Conservation (phyloP, 2,888 invertebrate genomes). For the Orthonychiurus folsomi region DNA sequence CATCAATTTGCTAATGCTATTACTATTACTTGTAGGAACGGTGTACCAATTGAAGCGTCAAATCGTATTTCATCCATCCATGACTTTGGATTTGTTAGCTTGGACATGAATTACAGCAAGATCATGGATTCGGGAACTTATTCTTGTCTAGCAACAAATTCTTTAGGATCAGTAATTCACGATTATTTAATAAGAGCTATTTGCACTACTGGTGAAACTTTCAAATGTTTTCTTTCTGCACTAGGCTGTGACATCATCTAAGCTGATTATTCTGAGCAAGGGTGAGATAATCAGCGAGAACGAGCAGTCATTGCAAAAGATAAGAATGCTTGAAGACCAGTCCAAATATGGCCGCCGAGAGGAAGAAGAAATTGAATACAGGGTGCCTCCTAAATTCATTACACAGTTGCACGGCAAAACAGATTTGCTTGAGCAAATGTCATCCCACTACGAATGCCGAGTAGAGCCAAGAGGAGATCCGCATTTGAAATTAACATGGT, state of each 20-base stretch:
- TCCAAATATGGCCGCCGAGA: conserved; percentile 72
- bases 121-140: conserved; percentile 96
- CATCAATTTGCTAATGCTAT: background rate
- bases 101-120: conserved; percentile 87
- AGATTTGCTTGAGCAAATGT: conserved; percentile 66
- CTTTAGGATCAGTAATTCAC: background rate
- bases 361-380: conserved; percentile 63
- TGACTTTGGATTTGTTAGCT: conserved; percentile 94
- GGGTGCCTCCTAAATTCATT: conserved; percentile 73
- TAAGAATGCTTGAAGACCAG: conserved; percentile 74
- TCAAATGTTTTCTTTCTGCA: conserved; percentile 69
- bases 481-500: conserved; percentile 82
- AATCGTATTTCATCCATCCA: conserved; percentile 89
- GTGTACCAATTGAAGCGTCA: conserved; percentile 82
- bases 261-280: conserved; percentile 69
- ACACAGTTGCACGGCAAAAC: conserved; percentile 77
- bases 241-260: conserved; percentile 89
- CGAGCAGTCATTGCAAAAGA: conserved; percentile 76
- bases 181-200: background rate
- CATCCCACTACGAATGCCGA: conserved; percentile 84
- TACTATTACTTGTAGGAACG: conserved; percentile 43
- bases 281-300: conserved; percentile 46
- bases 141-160: conserved; percentile 71
- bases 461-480: conserved; percentile 88
- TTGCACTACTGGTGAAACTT: background rate